phyloP scores from a whole-genome alignment of 2,113 vertebrate species.

The Siniperca knerii region DNA sequence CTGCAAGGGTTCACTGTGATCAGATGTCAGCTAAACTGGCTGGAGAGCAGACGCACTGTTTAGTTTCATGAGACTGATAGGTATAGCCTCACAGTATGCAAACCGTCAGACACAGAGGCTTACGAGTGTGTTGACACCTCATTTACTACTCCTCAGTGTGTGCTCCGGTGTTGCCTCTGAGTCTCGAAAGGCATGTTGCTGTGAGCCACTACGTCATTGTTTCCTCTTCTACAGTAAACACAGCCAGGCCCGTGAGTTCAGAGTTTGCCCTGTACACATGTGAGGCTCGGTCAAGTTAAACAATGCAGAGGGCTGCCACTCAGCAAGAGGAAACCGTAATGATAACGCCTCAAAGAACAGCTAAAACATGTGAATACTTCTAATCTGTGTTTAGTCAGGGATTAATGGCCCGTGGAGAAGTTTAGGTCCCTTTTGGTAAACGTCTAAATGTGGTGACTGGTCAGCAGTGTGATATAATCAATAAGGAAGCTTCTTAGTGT shows the following conservation, averaged over 20 bases:
- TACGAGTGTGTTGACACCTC: slow-evolving; percentile 3
- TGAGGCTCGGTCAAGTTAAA: slow-evolving; percentile 53
- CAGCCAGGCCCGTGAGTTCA: not conserved
- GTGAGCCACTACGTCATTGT: slow-evolving; percentile 30
- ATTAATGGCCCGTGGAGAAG: fast-evolving
- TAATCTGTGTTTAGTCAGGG: not conserved
- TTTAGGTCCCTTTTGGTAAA: not conserved
- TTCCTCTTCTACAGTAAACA: slow-evolving; percentile 54
- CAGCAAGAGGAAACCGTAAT: slow-evolving; percentile 43
- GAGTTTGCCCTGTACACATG: slow-evolving; percentile 36
- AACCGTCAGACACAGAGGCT: not conserved
- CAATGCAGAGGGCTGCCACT: slow-evolving; percentile 36
- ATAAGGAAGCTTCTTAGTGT: not conserved
- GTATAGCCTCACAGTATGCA: not conserved
- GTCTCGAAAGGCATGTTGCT: slow-evolving; percentile 25
- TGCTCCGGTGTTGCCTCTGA: slow-evolving; percentile 38
- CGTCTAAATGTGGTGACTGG: not conserved
- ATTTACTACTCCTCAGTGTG: not conserved
- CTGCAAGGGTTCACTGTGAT: not conserved
- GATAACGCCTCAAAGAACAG: slow-evolving; percentile 7
- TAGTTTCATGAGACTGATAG: not conserved
- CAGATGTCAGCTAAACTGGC: not conserved
- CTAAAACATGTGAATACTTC: not conserved
- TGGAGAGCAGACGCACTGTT: not conserved
- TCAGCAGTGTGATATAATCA: not conserved